Conservation (phyloP, 2,797 vertebrate species). For the Pristis pectinata region DNA sequence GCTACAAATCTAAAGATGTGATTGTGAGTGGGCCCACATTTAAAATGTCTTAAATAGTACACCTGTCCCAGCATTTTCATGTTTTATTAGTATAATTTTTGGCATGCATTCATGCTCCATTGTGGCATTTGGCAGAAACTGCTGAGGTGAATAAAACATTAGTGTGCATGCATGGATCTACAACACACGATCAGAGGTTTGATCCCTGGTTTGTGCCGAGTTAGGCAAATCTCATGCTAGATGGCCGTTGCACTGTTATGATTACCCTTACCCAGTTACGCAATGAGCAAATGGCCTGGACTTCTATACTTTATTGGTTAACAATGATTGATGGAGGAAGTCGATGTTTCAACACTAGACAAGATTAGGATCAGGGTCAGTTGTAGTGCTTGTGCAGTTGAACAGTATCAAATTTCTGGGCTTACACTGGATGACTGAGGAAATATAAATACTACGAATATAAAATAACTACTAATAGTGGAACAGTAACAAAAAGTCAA, state of each 20-base stretch:
- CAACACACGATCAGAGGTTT: not conserved
- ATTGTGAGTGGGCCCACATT: not conserved
- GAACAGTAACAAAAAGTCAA: not conserved
- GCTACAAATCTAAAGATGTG: not conserved
- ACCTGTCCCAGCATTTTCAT: not conserved
- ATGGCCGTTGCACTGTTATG: not conserved
- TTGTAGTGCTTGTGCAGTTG: not conserved
- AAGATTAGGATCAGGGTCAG: not conserved
- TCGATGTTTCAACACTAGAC: not conserved
- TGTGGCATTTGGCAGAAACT: not conserved
- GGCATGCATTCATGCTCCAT: not conserved
- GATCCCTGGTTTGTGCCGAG: not conserved
- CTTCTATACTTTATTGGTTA: not conserved
- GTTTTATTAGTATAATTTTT: not conserved
- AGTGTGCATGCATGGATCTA: not conserved
- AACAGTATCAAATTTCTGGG: not conserved
- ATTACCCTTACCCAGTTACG: not conserved
- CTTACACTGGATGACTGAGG: not conserved
- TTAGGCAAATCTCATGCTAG: not conserved
- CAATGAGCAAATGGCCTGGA: not conserved
- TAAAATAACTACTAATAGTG: not conserved
- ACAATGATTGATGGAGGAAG: not conserved
- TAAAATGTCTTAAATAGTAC: not conserved
- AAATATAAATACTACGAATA: too few relatives aligned
- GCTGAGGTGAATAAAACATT: not conserved